A percentile compares a stretch with the other conserved stretches of the same genome.
phyloP scores from a whole-genome alignment of 2,888 invertebrate species.

The Acronicta aceris region DNA sequence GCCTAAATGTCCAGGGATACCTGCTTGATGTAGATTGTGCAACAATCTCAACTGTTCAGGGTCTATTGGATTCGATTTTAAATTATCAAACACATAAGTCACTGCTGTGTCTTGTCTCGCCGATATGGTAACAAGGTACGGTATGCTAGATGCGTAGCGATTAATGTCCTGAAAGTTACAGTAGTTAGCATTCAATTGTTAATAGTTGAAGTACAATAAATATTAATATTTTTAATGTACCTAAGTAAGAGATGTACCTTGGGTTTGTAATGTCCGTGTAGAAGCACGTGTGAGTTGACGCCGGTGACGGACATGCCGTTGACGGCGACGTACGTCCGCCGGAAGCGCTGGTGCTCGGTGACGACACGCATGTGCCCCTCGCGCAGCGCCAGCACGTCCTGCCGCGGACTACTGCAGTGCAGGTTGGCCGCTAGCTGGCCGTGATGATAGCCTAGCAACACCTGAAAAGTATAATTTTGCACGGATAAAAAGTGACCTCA shows the following conservation, averaged over 20 bases:
- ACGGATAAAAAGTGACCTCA: no score
- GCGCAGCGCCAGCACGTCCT: slow-evolving; percentile 79
- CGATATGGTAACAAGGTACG: slow-evolving; percentile 72
- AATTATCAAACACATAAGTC: slow-evolving; percentile 62
- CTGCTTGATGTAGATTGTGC: slow-evolving; percentile 72
- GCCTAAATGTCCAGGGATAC: slow-evolving; percentile 74
- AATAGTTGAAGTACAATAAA: no score
- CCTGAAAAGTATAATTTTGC: no score
- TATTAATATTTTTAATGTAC: no score
- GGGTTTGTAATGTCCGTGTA: slow-evolving; percentile 66
- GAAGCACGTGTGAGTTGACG: slow-evolving; percentile 68
- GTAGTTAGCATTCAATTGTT: no score
- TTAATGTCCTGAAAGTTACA: slow-evolving; percentile 65
- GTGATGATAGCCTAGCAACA: slow-evolving; percentile 66
- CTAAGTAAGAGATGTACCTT: slow-evolving; percentile 59
- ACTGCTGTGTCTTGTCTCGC: slow-evolving; percentile 71
- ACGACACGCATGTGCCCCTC: slow-evolving; percentile 89
- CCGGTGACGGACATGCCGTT: slow-evolving; percentile 72
- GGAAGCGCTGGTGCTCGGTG: slow-evolving; percentile 86
- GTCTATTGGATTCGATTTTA: slow-evolving; percentile 74
- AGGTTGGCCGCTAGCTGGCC: slow-evolving; percentile 91
- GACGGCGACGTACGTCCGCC: slow-evolving; percentile 80
- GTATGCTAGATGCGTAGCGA: slow-evolving; percentile 70
- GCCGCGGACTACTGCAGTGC: slow-evolving; percentile 89
- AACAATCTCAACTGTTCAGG: slow-evolving; percentile 77